Evolutionary conservation across 1,140 invertebrate genomes (phyloP), one percentile per base, ranked within the genome.

Genomic region (Diachasma alloeum): DNA sequence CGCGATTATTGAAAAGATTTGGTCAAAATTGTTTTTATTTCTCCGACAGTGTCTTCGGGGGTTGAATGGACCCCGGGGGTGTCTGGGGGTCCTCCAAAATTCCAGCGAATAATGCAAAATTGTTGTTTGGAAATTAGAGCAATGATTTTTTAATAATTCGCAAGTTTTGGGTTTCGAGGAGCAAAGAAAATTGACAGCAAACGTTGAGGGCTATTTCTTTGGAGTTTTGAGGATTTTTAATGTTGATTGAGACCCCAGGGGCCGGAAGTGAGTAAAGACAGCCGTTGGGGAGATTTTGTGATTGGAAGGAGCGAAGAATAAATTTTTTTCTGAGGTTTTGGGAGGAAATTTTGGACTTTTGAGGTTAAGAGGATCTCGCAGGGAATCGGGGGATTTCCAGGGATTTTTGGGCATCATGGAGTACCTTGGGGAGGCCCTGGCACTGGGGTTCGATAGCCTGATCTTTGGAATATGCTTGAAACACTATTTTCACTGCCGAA

Each of bases 401-500:
- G 13, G 26, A 19, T 36, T 39, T 72, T 66, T 71, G 53, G n/a
- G 36, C 26, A 78, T 13, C 19, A 75, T 74, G 74, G 69, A 76
- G 13, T 77, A 76, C 59, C 80, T 92, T 48, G 91, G 92, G 10
- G 94, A 95, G 90, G 88, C 91, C 42, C 87, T 95, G 74, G 91
- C 93, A 11, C 87, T 95, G n/a, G 93, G 93, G 46, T 89, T 95
- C 66, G 94, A 95, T 84, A 90, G 93, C 10, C 81, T 95, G 42
- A 93, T 95, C 78, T 91, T 95, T 68, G 92, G 92, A 5, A 88
- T 94, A 37, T 95, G 94, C 82, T 87, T 93, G 8, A 92, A 91
- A 81, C 92, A 94, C 85, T 94, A 95, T 87, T 92, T 92, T 81
- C 91, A 92, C 85, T 94, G 92, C 86, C 93, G 93, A 87, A 92